Evolutionary conservation across 2,888 invertebrate genomes (phyloP), one percentile per base, ranked within the genome.

Genomic region (Conus canariensis): DNA sequence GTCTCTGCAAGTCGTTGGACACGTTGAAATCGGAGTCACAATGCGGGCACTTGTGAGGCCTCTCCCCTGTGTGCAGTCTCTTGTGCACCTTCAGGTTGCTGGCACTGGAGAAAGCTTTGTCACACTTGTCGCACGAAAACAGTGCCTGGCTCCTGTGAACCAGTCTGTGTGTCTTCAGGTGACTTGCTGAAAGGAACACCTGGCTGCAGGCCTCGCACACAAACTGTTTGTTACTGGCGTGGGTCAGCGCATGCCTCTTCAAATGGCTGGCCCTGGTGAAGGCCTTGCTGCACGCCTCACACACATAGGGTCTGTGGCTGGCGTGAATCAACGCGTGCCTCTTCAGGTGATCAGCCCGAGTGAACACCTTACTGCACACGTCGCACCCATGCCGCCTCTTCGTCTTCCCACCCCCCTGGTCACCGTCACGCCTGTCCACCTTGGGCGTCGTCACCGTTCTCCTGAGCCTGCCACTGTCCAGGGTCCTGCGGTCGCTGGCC

Each of bases 1-100:
- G 80, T 10, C 16, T 80, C 16, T 45, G 80, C 19, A 80, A 45
- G 30, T 9, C 45, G 16, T 19, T 80, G 14, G 80, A 25, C 80
- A 16, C 16, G 45, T 80, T 80, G n/a, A 80, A 80, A n/a, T 45
- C 56, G 45, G 80, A 30, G 30, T 80, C 80, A 3, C 80, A 80
- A 19, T 30, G 80, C 5, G 80, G 80, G n/a, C 80, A 80, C 80
- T 80, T 80, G 80, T 80, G 45, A 30, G 80, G 80, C n/a, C 80
- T 80, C 45, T 80, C 45, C 45, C 80, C 80, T 80, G 80, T 80
- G 80, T 80, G 80, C 10, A 30, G 12, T 45, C 30, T 80, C 80
- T 12, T 45, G 45, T 80, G 80, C 45, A 14, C 19, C 12, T 80
- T 80, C 45, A 80, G 14, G 80, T n/a, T 80, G 19, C 80, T 19